These are phyloP conservation scores for Mycteria americana DNA, from an alignment of 2,797 vertebrate genomes.

Conservation along the genomic window DNA sequence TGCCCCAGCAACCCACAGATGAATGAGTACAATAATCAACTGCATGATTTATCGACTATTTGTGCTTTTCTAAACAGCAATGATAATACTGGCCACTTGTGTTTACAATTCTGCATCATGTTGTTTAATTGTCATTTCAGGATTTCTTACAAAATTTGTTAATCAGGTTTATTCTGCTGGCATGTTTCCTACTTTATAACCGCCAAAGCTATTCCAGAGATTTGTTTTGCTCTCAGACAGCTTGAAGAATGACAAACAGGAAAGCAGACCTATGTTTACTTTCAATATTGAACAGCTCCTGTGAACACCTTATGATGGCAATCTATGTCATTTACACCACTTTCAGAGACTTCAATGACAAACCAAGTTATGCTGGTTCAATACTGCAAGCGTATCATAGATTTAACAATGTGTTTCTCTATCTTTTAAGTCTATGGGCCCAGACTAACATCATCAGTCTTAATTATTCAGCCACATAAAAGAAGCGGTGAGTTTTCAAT, in stretches of 20 bases:
- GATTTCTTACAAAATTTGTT: not conserved
- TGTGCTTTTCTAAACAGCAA: not conserved
- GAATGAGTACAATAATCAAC: not conserved
- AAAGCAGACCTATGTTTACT: not conserved
- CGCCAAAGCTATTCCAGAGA: not conserved
- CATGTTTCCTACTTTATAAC: not conserved
- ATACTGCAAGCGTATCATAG: not conserved
- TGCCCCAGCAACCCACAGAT: not conserved
- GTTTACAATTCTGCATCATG: not conserved
- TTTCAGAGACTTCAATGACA: not conserved
- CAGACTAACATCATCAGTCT: not conserved
- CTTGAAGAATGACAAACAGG: not conserved
- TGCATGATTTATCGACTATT: not conserved
- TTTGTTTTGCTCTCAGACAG: not conserved
- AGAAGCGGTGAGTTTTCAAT: not conserved
- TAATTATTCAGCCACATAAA: conserved; percentile 38
- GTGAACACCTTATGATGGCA: not conserved
- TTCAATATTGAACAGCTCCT: not conserved
- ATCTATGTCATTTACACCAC: not conserved
- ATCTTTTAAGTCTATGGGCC: not conserved
- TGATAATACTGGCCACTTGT: not conserved
- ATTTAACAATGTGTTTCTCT: not conserved
- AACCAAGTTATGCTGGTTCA: not conserved
- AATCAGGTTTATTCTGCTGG: not conserved
- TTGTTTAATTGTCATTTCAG: not conserved